Conservation (phyloP, 1,140 invertebrate species). For the Leptonema lineaticorne region DNA sequence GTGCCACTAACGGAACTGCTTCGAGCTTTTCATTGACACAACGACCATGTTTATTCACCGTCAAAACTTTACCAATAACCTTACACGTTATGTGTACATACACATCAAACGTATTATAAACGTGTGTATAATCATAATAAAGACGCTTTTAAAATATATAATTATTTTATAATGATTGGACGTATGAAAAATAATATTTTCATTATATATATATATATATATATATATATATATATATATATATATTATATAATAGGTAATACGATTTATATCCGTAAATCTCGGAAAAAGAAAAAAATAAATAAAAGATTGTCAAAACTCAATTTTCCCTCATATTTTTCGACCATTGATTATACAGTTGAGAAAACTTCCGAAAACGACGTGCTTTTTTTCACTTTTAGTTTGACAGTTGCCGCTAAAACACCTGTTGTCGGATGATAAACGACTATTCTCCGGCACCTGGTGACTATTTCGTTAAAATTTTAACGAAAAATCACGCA, state of each 20-base stretch:
- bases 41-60: conserved; percentile 1
- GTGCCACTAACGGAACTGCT: conserved; percentile 16
- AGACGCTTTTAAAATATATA: no score
- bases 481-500: no score
- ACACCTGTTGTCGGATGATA: conserved; percentile 14
- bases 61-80: neutral
- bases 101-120: neutral
- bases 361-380: neutral
- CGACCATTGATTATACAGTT: conserved; percentile 6
- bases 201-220: neutral
- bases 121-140: no score
- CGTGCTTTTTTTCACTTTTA: neutral
- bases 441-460: neutral
- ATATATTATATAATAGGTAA: neutral
- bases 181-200: neutral
- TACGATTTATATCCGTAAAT: neutral
- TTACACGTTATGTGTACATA: neutral
- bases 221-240: neutral
- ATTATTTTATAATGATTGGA: neutral
- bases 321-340: neutral
- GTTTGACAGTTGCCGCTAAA: conserved; percentile 5
- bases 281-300: neutral
- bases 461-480: conserved; percentile 6
- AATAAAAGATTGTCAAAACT: neutral
- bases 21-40: conserved; percentile 15